Evolutionary conservation across 1,140 invertebrate species (phyloP), one percentile per base, ranked within the genome.

Genomic region (Rhopalosiphum padi): DNA sequence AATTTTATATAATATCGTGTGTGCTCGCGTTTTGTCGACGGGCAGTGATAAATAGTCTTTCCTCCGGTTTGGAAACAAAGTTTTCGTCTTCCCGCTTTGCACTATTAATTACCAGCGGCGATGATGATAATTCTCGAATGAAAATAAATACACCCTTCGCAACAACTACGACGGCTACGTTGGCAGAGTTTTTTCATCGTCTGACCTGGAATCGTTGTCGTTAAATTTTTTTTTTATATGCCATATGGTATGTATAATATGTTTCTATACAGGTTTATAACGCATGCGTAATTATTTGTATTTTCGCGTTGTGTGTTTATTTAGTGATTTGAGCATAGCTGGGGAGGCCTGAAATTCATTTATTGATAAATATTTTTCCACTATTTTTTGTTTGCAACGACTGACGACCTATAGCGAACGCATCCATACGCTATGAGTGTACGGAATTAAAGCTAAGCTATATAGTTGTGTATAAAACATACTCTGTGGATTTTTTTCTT

Each of bases 61-160:
- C 9, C 25, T n/a, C 30, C 9, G 11, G 11, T 86, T 15, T 86
- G 41, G 18, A 86, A 86, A 86, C 85, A 30, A 41, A 85, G 41
- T 46, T 86, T 86, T 86, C 43, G 85, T 46, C 23, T 43, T 41
- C 22, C 9, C 83, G 21, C 23, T 43, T 15, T 41, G 41, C 41
- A 46, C 85, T 86, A 86, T 86, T 86, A 86, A 86, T 86, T 86
- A 86, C 43, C 85, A 11, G 11, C 85, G 83, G 82, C 21, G 37
- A 85, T 41, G 37, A 41, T 22, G 9, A 41, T 85, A 43, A 85
- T 85, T 85, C 41, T 23, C 9, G 37, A 41, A 85, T 23, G 37
- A 85, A 43, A 77, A 77, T 77, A 85, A 85, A 83, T 85, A 85
- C 82, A 6, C 22, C 30, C 25, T 41, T 37, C 23, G 23, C 83